These are phyloP conservation scores for Tethya wilhelma DNA, from an alignment of 37 sponge, comb jelly and placozoan genomes.

Conservation along the genomic window DNA sequence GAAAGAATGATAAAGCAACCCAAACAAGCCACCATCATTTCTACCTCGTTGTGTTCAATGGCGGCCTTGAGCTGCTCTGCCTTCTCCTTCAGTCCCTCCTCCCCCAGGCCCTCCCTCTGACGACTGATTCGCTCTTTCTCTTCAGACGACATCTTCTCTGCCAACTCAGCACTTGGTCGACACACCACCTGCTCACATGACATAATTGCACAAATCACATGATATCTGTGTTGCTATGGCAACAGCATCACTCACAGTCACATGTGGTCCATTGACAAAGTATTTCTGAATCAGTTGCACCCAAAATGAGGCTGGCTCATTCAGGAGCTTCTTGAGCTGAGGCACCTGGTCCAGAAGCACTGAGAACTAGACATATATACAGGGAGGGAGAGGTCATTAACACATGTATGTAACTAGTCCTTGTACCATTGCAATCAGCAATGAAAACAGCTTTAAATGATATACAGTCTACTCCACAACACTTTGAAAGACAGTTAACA, in stretches of 20 bases:
- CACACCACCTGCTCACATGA: constrained; percentile 58
- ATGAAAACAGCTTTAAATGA: too few species aligned
- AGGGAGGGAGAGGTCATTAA: background rate
- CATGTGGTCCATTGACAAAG: constrained; percentile 66
- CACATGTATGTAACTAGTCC: background rate
- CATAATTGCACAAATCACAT: background rate
- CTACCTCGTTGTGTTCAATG: constrained; percentile 70
- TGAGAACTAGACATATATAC: constrained; percentile 31
- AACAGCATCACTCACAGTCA: constrained; percentile 44
- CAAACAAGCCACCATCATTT: background rate
- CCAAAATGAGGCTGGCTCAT: constrained; percentile 76
- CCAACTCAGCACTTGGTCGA: constrained; percentile 79
- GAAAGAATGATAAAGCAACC: background rate
- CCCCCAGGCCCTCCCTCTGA: constrained; percentile 68
- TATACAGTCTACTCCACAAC: too few species aligned
- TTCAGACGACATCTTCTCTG: constrained; percentile 56
- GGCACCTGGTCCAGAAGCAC: constrained; percentile 48
- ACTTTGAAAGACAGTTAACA: too few species aligned
- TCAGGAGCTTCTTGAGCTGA: constrained; percentile 41
- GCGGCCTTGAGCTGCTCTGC: constrained; percentile 64
- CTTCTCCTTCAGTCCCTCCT: constrained; percentile 67
- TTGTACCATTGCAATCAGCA: too few species aligned
- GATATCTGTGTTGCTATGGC: background rate
- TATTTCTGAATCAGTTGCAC: constrained; percentile 57
- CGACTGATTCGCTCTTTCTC: constrained; percentile 69